Percentiles rank a stretch among this genome's conserved stretches.
phyloP scores from a whole-genome alignment of 2,797 vertebrate genomes.

The Siniperca obscura region DNA sequence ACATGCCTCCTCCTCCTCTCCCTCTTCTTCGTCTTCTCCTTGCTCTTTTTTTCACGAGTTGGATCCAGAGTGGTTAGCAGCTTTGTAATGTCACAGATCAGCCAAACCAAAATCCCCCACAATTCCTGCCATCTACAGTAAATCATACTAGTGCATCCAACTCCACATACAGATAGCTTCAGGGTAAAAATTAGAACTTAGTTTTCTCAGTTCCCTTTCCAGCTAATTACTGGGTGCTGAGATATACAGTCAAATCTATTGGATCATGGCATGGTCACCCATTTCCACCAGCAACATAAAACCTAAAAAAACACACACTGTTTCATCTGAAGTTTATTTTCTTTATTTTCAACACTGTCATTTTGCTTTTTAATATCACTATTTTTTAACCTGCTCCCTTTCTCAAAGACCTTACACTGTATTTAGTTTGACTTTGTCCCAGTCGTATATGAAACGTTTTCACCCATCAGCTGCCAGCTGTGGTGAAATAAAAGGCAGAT shows the following conservation, averaged over 20 bases:
- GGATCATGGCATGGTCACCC: not conserved
- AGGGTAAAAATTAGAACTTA: constrained; percentile 2
- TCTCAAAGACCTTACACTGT: not conserved
- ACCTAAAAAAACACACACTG: not conserved
- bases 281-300: constrained; percentile 11
- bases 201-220: constrained; percentile 32
- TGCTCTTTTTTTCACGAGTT: constrained; percentile 28
- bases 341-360: not conserved
- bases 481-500: constrained; percentile 44
- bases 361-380: constrained; percentile 29
- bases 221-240: constrained; percentile 1
- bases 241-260: not conserved
- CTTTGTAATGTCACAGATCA: constrained; percentile 55
- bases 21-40: not conserved
- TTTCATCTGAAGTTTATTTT: not conserved
- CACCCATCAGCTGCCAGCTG: constrained; percentile 26
- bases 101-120: constrained; percentile 58
- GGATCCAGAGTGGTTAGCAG: constrained; percentile 28
- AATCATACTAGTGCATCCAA: constrained; percentile 46
- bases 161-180: constrained; percentile 22
- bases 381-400: not conserved
- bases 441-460: constrained; percentile 2
- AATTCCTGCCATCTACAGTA: constrained; percentile 42
- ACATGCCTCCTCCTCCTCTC: constrained; percentile 16
- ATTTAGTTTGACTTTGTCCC: constrained; percentile 36